Evolutionary conservation across 2,113 vertebrate species (phyloP), one percentile per base, ranked within the genome.

Genomic region (Orthonyx spaldingii): DNA sequence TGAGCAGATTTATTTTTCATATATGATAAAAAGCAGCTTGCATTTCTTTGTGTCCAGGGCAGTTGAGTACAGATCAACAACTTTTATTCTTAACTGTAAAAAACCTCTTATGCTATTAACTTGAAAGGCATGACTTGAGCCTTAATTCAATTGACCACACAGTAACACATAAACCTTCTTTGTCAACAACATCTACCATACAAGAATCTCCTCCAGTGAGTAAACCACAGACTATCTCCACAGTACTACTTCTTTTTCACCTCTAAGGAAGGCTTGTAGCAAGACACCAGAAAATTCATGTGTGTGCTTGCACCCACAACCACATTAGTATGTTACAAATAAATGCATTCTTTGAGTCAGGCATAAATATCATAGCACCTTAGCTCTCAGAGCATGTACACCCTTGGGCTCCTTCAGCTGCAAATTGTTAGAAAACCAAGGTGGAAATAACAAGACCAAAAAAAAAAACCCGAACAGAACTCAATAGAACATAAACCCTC

Each of bases 401-500:
- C 37, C 41, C 77, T 56, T 53, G 20, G 44, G 30, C 87, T 94
- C 92, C 90, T 96, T 95, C 83, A 24, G 72, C 90, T 90, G 88
- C 55, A 77, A 97, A 87, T 39, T 21, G 46, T 75, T 86, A 87
- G 85, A 96, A 97, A 96, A 90, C 50, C 76, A 96, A 92, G 42
- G 84, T 68, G n/a, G 70, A 92, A 76, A 77, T 14, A 85, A 42
- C 4, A 77, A 76, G 37, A 52, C 4, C 6, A 66, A 69, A 68
- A 76, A 37, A 44, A 27, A 28, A 28, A 2, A n/a, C 3, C 6
- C 22, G 55, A 90, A 46, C 2, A 59, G 23, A 69, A 82, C 15
- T 63, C 33, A 71, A 71, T 3, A 76, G 21, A 93, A 88, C 37
- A 84, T 5, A 69, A 92, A 66, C 7, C 5, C 7, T 53, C 15